These are phyloP conservation scores for Limnothrissa miodon DNA, from an alignment of 2,113 vertebrate species.

Conservation along the genomic window DNA sequence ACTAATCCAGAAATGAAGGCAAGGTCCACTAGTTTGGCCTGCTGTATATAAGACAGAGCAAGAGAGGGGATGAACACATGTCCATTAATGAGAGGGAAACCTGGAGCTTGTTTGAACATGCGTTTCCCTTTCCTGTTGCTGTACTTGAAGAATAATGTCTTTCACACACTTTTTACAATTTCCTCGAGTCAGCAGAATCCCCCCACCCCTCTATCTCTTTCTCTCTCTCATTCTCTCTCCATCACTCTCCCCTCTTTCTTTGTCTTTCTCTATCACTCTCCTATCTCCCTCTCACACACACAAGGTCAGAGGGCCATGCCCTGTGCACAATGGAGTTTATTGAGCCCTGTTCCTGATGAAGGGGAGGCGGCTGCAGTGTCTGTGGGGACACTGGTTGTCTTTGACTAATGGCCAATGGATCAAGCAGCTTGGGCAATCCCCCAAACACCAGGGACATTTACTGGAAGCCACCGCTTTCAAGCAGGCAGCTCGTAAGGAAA, in stretches of 20 bases:
- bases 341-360: background rate
- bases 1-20: background rate
- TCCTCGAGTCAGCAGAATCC: background rate
- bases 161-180: background rate
- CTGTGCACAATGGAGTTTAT: slow-evolving; percentile 1
- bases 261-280: background rate
- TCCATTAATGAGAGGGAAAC: background rate
- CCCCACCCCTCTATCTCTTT: background rate
- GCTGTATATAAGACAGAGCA: background rate
- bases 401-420: background rate
- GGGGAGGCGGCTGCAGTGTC: background rate
- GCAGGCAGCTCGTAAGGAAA: background rate
- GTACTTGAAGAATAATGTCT: background rate
- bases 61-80: background rate
- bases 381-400: background rate
- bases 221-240: background rate
- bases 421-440: background rate
- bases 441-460: background rate
- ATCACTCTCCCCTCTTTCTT: background rate
- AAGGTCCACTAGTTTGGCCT: background rate
- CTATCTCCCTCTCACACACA: background rate
- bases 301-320: background rate
- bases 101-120: background rate
- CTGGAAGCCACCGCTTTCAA: background rate
- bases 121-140: background rate